Evolutionary conservation across 2,113 vertebrate genomes (phyloP).

Genomic region (Lophotis ruficrista): DNA sequence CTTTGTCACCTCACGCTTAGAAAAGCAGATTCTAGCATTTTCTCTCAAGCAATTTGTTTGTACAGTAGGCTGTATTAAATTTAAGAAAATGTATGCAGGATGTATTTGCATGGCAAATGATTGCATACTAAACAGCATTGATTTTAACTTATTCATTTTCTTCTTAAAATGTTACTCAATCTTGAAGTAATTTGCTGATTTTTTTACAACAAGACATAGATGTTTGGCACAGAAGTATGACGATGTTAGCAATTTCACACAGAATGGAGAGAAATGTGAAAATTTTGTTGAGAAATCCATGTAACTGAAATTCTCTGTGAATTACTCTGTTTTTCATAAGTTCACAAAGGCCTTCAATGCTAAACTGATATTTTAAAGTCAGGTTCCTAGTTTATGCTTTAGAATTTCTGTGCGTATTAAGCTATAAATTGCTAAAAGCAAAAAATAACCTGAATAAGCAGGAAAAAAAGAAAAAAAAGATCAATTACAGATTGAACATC

Average conservation of each 20-base stretch:
- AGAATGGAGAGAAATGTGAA: not conserved
- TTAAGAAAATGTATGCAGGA: not conserved
- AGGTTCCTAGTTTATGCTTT: not conserved
- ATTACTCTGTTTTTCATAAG: not conserved
- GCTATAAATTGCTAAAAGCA: not conserved
- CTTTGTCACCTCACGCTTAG: not conserved
- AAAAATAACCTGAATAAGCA: not conserved
- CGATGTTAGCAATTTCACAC: not conserved
- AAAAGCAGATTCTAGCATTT: not conserved
- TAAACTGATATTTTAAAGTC: not conserved
- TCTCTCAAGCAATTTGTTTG: not conserved
- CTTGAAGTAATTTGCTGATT: not conserved
- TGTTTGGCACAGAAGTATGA: not conserved
- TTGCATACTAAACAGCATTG: not conserved
- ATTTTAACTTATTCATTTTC: not conserved
- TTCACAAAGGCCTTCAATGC: not conserved
- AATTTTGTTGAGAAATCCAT: not conserved
- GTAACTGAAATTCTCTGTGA: not conserved
- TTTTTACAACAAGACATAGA: not conserved
- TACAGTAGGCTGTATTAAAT: not conserved
- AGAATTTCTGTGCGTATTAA: not conserved
- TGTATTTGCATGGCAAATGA: not conserved
- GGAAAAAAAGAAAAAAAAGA: not conserved
- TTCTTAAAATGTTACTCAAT: not conserved
- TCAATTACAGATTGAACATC: not conserved